Evolutionary conservation across 2,888 invertebrate species (phyloP).

Genomic region (Automeris io): DNA sequence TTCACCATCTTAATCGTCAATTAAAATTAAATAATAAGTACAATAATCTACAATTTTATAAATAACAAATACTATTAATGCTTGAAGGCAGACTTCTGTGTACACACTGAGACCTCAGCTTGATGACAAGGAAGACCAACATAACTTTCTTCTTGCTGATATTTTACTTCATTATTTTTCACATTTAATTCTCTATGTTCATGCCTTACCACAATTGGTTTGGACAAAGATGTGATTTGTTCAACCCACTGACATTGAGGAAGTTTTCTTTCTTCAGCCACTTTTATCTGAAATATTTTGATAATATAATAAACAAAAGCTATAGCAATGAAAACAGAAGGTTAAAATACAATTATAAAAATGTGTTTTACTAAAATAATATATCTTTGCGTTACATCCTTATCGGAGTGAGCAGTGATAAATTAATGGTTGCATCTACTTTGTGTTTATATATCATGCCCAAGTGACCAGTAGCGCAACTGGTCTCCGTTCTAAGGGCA

Average conservation of each 20-base stretch:
- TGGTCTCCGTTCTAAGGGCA: no score
- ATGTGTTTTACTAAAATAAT: not conserved
- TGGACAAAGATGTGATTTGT: constrained; percentile 36
- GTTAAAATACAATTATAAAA: not conserved
- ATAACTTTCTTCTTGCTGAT: constrained; percentile 51
- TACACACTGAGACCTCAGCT: constrained; percentile 56
- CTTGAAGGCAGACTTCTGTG: constrained; percentile 39
- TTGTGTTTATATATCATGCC: no score
- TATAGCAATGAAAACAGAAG: not conserved
- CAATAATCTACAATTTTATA: not conserved
- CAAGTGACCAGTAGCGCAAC: no score
- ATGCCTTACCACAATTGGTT: constrained; percentile 49
- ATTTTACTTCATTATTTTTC: constrained; percentile 26
- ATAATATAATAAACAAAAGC: constrained; percentile 4
- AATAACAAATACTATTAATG: not conserved
- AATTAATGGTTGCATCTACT: no score
- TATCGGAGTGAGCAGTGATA: no score
- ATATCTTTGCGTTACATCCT: no score
- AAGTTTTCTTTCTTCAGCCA: constrained; percentile 39
- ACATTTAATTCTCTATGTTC: constrained; percentile 35
- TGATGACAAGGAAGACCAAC: constrained; percentile 44
- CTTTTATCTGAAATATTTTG: constrained; percentile 35
- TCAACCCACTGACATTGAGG: constrained; percentile 44
- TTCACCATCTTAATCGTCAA: no score
- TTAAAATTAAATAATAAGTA: not conserved